Evolutionary conservation across 2,888 invertebrate species (phyloP), one percentile per base, ranked within the genome.

Genomic region (Diloba caeruleocephala): DNA sequence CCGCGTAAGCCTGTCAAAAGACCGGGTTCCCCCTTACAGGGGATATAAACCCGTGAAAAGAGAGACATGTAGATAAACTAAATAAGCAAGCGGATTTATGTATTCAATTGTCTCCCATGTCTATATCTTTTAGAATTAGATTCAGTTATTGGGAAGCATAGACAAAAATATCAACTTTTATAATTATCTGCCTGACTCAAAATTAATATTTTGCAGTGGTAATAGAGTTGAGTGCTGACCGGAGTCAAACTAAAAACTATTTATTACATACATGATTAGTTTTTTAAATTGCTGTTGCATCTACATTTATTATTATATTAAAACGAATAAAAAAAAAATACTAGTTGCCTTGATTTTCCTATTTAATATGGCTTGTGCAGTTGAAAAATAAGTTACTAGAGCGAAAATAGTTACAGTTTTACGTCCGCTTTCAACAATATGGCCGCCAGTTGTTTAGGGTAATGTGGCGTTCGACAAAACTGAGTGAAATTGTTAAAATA

Each of bases 361-460:
- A 29, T 58, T 37, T 26, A 17, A 23, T 28, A 28, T 37, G 28
- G 6, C 38, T 50, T 5, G 14, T 49, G 10, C 26, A 34, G 31
- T 10, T 34, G 38, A 49, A 43, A 25, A 65, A 74, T 68, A 68
- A 68, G 73, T 63, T 64, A 55, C 73, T 70, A 70, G 71, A 58
- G 64, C 78, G 79, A 79, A 78, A 73, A 77, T 76, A 81, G 76
- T 74, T 81, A 71, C 66, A 77, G 78, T 76, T 85, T 89, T 91
- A 90, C 89, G 90, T 88, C 91, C 84, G 89, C 83, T 88, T 88
- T 88, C 84, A 88, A 87, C 90, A 93, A 93, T 90, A 93, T 93
- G 93, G 93, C 93, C 88, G 92, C 92, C 90, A 90, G 91, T 93
- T 91, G 92, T 92, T 93, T 92, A 90, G 92, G 91, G 92, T 93